Evolutionary conservation across 2,113 vertebrate species (phyloP).

Genomic region (Piliocolobus tephrosceles): DNA sequence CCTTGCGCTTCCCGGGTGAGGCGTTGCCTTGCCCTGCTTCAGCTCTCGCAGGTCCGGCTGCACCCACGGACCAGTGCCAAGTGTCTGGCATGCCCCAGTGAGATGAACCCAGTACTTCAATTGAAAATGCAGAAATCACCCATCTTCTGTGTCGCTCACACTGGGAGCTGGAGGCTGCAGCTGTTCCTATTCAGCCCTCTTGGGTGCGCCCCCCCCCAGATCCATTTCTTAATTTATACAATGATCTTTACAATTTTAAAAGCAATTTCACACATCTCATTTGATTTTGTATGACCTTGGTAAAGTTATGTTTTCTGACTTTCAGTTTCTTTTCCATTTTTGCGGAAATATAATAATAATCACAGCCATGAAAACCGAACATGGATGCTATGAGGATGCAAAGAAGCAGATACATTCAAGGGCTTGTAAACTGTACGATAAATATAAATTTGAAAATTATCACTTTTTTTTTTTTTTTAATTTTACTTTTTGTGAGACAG

Average conservation of each 20-base stretch:
- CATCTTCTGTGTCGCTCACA: rapidly evolving
- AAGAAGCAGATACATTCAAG: background rate
- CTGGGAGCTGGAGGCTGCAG: too few species aligned
- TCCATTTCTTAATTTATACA: background rate
- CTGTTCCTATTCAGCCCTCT: background rate
- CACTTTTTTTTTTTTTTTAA: background rate
- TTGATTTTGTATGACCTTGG: slow-evolving; percentile 4
- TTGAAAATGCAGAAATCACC: too few species aligned
- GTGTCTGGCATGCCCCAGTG: too few species aligned
- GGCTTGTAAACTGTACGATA: background rate
- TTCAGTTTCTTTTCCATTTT: background rate
- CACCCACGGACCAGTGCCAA: too few species aligned
- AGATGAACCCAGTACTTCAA: too few species aligned
- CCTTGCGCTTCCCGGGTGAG: too few species aligned
- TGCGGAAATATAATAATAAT: background rate
- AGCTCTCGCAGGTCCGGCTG: too few species aligned
- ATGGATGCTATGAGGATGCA: background rate
- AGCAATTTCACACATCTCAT: background rate
- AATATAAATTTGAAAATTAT: background rate
- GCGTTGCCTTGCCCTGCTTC: too few species aligned
- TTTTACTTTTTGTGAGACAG: too few species aligned
- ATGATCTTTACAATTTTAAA: background rate
- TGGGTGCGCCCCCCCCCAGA: too few species aligned
- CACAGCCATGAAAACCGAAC: background rate
- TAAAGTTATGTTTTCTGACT: background rate